Evolutionary conservation across 2,888 invertebrate species (phyloP).

Genomic region (Zhengitettix transpicula): DNA sequence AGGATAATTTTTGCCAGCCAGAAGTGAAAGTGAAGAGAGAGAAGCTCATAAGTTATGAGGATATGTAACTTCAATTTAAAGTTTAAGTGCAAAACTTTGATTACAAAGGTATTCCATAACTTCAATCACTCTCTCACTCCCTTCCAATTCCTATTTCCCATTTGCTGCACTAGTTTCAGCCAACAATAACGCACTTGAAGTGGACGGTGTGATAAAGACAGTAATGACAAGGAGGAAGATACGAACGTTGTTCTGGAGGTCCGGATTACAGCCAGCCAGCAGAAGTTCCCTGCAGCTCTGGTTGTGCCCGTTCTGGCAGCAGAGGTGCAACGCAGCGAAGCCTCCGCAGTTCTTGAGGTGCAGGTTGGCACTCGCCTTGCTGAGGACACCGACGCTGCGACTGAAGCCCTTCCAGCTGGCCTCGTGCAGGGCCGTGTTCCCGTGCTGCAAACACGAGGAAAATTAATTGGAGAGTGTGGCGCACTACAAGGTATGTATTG

Average conservation of each 20-base stretch:
- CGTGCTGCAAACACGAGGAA: slow-evolving; percentile 45
- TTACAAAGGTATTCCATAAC: too few species aligned
- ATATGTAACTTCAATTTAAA: too few species aligned
- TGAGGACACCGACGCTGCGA: slow-evolving; percentile 57
- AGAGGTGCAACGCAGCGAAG: slow-evolving; percentile 84
- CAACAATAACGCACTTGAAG: too few species aligned
- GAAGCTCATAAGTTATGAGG: too few species aligned
- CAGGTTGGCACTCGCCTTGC: slow-evolving; percentile 41
- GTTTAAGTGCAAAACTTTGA: too few species aligned
- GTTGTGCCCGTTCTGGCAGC: slow-evolving; percentile 93
- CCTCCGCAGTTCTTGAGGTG: slow-evolving; percentile 65
- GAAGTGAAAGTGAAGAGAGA: too few species aligned
- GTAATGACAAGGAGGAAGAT: not conserved
- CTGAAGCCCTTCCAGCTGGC: slow-evolving; percentile 92
- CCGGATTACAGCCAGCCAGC: slow-evolving; percentile 71
- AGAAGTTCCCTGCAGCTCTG: slow-evolving; percentile 80
- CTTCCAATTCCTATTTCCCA: too few species aligned
- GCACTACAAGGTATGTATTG: too few species aligned
- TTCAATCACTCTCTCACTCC: not conserved
- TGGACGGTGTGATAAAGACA: too few species aligned
- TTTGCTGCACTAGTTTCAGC: not conserved
- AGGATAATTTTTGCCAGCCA: too few species aligned
- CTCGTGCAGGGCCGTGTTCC: slow-evolving; percentile 87
- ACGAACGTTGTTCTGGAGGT: slow-evolving; percentile 76
- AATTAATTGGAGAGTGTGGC: too few species aligned